phyloP scores from a whole-genome alignment of 23 tunicate species.

The Corella eumyota region DNA sequence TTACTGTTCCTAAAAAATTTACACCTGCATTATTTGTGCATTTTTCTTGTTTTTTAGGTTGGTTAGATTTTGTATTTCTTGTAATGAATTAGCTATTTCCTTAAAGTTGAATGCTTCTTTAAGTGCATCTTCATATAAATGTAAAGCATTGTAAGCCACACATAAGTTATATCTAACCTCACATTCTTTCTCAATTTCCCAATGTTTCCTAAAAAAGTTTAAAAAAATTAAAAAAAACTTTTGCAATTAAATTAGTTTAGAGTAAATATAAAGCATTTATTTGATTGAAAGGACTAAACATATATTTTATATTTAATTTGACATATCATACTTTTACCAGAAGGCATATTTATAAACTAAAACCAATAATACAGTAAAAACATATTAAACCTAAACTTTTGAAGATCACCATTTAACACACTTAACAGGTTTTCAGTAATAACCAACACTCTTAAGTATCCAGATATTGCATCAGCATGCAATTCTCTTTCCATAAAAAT shows the following conservation, averaged over 20 bases:
- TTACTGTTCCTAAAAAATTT: too few relatives aligned
- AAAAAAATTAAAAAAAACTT: neutral
- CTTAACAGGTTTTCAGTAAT: constrained; percentile 17
- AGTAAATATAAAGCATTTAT: too few relatives aligned
- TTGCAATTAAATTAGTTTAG: neutral
- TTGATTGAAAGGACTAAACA: neutral
- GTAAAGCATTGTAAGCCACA: constrained; percentile 18
- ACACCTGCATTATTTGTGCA: too few relatives aligned
- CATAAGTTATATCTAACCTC: constrained; percentile 27
- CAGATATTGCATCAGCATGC: constrained; percentile 25
- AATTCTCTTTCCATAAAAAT: constrained; percentile 24
- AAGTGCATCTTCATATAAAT: constrained; percentile 37
- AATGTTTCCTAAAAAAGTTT: constrained; percentile 25
- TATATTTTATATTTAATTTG: neutral
- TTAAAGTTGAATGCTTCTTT: constrained; percentile 18
- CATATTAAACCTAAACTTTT: constrained; percentile 51
- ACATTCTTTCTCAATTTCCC: constrained; percentile 40
- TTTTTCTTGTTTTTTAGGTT: too few relatives aligned
- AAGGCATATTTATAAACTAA: too few relatives aligned
- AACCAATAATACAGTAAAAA: too few relatives aligned
- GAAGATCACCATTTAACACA: constrained; percentile 23
- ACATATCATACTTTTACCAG: neutral
- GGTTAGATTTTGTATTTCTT: too few relatives aligned
- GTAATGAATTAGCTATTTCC: too few relatives aligned
- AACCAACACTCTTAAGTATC: constrained; percentile 24